Base-by-base conservation (phyloP, 2,797 vertebrate species). In the Chrysocyon brachyurus region DNA sequence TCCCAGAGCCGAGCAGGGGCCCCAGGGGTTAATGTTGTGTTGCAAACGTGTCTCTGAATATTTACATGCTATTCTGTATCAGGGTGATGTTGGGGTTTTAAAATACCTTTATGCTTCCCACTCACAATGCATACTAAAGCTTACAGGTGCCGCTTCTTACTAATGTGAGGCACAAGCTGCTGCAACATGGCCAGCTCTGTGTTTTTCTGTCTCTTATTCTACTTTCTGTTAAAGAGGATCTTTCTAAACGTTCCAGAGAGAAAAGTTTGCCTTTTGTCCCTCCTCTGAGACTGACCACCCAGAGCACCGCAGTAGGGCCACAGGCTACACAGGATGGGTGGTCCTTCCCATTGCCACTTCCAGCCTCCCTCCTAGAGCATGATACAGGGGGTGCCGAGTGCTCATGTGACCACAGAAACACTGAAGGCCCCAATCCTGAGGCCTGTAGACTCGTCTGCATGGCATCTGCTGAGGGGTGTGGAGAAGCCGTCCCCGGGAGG, bases 261-360 rank as follows among this genome's bases (percentile, higher is more conserved):
- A 97, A 98, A 97, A 97, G 95, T 96, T 97, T 94, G 75, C 97
- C 70, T 95, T 97, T 97, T 87, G 81, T 95, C 94, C 94, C 97
- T 97, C 94, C 92, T 81, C 75, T 31, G 57, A 97, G 94, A 97
- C 97, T 0, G 26, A 89, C 91, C 82, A 17, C 28, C 52, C 33
- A 1, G 89, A 92, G 78, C 95, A 36, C 94, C 0, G 0, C 22
- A 52, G 86, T 1, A n/a, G 28, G 49, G 16, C 46, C 2, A 1
- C 54, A 0, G 21, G n/a, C 81, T 52, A 24, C 11, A 2, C 5
- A 90, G 63, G 87, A 63, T 73, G 88, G 94, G 84, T 36, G 77
- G 93, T 63, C 84, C 87, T 81, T 92, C 61, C 2, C 83, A 31
- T 73, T 72, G 90, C 96, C 68, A 6, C 88, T 96, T 97, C 97